Percentiles rank a stretch among this genome's conserved stretches.
Evolutionary conservation across 2,888 invertebrate genomes (phyloP).

Genomic region (Anthophora plumipes): DNA sequence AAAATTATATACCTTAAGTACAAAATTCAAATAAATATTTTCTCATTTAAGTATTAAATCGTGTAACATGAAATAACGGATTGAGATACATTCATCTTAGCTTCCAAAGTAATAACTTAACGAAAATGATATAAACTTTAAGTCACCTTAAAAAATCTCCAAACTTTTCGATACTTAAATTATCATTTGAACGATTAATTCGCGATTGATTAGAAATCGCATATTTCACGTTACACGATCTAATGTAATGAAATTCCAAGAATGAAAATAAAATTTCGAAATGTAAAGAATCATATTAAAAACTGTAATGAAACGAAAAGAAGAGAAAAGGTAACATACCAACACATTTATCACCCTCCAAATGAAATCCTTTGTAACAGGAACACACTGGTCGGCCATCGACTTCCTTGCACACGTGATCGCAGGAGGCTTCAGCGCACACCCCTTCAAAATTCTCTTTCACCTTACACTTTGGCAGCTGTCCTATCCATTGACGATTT

Average conservation of each 20-base stretch:
- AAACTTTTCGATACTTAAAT: no score
- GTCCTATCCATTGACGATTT: conserved; percentile 81
- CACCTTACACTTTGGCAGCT: conserved; percentile 78
- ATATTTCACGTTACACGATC: no score
- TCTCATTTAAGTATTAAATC: neutral
- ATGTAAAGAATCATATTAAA: neutral
- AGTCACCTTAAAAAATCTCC: no score
- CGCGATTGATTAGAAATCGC: no score
- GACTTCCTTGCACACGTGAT: conserved; percentile 81
- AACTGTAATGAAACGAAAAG: neutral
- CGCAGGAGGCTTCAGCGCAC: conserved; percentile 79
- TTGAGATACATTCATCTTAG: no score
- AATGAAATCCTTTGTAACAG: conserved; percentile 80
- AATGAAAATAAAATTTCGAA: neutral
- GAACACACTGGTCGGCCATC: conserved; percentile 78
- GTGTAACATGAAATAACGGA: no score
- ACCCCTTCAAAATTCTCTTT: conserved; percentile 72
- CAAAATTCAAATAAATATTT: neutral
- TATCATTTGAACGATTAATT: no score
- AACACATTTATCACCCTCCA: conserved; percentile 77
- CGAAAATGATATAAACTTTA: no score
- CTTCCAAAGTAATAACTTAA: no score
- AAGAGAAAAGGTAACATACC: conserved; percentile 68
- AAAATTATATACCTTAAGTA: neutral
- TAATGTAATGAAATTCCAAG: no score